Evolutionary conservation across 2,113 vertebrate species (phyloP).

Genomic region (Alligator mississippiensis): DNA sequence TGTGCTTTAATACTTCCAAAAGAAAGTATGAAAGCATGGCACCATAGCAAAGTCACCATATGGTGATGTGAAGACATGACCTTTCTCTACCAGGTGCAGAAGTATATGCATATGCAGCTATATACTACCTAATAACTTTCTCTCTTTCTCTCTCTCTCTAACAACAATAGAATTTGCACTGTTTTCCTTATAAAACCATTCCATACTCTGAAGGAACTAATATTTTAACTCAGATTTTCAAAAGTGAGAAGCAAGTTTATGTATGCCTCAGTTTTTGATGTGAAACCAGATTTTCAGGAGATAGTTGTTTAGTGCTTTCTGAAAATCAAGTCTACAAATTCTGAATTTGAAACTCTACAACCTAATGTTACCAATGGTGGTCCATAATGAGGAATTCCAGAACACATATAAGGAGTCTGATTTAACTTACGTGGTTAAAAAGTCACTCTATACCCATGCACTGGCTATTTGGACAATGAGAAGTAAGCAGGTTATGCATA

Average conservation of each 20-base stretch:
- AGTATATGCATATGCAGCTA: background rate
- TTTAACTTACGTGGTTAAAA: background rate
- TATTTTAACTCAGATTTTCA: background rate
- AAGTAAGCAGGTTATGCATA: background rate
- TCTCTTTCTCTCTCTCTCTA: background rate
- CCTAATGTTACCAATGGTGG: background rate
- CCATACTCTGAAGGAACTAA: background rate
- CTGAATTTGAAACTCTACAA: background rate
- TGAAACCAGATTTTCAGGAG: background rate
- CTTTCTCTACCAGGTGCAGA: background rate
- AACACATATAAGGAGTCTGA: background rate
- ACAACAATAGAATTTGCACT: background rate
- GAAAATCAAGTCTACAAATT: background rate
- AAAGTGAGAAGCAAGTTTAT: background rate
- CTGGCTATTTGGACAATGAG: background rate
- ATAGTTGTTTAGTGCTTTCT: background rate
- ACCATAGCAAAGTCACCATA: too few species aligned
- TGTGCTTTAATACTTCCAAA: too few species aligned
- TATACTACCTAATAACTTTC: accelerated
- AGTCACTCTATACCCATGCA: background rate
- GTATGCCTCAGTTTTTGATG: background rate
- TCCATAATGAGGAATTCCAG: background rate
- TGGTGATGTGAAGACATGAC: background rate
- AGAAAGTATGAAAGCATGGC: too few species aligned
- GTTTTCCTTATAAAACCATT: background rate